Conservation (phyloP, 2,888 invertebrate species). For the Eupithecia subfuscata region DNA sequence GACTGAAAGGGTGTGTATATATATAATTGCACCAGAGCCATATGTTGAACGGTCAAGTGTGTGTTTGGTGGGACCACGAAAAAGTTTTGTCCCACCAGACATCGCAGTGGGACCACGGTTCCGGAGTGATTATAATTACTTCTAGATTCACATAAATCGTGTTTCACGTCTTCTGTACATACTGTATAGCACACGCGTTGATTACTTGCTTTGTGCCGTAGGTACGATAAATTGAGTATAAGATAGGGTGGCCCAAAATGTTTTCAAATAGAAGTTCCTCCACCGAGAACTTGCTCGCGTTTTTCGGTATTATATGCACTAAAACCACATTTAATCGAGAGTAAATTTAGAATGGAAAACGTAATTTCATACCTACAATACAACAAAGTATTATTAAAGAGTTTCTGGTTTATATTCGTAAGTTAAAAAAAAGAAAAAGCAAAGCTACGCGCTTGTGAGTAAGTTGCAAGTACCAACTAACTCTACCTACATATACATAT, state of each 20-base stretch:
- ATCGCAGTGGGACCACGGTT: no score
- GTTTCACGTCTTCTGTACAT: neutral
- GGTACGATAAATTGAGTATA: neutral
- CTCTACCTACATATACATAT: neutral
- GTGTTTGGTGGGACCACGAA: no score
- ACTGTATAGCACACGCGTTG: neutral
- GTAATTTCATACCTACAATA: neutral
- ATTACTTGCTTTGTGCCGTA: conserved; percentile 1
- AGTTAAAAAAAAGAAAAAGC: no score
- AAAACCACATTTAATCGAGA: neutral
- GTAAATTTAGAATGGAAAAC: neutral
- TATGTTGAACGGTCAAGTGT: no score
- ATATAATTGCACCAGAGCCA: no score
- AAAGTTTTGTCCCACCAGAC: no score
- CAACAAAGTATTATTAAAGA: no score
- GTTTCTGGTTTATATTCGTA: no score
- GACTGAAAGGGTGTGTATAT: no score
- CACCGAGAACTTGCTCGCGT: neutral
- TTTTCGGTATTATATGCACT: neutral
- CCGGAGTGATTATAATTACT: no score
- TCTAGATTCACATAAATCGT: neutral
- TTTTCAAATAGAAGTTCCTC: neutral
- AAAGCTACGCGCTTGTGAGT: no score
- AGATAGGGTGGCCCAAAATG: neutral
- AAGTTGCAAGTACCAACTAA: neutral